Conservation (phyloP, 2,113 vertebrate species). For the Emydura subglobosa region DNA sequence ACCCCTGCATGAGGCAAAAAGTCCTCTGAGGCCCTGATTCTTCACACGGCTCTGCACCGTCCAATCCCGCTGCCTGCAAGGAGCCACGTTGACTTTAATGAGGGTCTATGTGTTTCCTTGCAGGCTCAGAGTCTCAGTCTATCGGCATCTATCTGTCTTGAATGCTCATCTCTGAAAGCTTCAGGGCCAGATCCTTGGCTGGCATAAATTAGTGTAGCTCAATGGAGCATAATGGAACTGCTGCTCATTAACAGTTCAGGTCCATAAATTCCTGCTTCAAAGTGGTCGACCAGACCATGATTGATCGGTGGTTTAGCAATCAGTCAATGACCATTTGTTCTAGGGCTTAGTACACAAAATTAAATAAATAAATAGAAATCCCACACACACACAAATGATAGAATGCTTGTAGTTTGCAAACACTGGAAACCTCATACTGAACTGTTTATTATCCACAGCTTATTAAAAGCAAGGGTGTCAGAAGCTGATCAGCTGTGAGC, state of each 20-base stretch:
- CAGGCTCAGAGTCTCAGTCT: neutral
- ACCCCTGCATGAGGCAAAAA: neutral
- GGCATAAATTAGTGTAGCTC: neutral
- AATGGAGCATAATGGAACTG: neutral
- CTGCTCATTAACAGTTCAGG: neutral
- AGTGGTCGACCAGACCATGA: neutral
- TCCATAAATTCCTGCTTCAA: neutral
- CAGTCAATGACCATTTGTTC: neutral
- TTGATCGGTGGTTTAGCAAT: neutral
- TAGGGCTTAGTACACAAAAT: neutral
- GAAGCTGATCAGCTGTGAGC: neutral
- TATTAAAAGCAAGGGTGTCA: neutral
- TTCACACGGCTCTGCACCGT: neutral
- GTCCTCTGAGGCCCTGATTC: neutral
- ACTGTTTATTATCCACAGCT: neutral
- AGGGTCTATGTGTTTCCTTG: neutral
- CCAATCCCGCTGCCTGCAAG: accelerated
- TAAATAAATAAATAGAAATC: neutral
- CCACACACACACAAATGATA: neutral
- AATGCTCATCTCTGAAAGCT: neutral
- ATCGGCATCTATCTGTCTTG: accelerated
- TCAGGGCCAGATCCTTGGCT: neutral
- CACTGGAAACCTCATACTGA: neutral
- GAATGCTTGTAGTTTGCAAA: neutral
- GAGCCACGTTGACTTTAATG: neutral